Conservation (phyloP, 2,888 invertebrate genomes). For the Aphodius sticticus region DNA sequence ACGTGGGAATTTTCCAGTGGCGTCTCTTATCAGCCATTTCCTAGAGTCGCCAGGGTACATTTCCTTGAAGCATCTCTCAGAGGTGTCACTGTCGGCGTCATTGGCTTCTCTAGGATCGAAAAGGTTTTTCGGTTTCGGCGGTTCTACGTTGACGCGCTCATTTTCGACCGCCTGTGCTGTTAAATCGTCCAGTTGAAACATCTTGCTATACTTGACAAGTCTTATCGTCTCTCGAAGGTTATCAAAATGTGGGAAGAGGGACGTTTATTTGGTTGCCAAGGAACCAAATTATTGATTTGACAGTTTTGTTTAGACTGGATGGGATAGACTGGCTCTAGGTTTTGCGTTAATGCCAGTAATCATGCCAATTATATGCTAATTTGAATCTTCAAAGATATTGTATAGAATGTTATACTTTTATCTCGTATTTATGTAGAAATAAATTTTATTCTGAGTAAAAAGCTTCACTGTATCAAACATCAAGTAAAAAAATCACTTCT, state of each 20-base stretch:
- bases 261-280: neutral
- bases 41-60: slow-evolving; percentile 51
- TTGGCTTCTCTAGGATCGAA: slow-evolving; percentile 14
- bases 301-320: neutral
- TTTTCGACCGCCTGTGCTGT: neutral
- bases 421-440: too few relatives aligned
- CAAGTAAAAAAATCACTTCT: too few relatives aligned
- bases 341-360: too few relatives aligned
- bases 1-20: slow-evolving; percentile 40
- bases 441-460: too few relatives aligned
- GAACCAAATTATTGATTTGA: neutral
- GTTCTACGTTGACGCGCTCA: neutral
- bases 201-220: neutral
- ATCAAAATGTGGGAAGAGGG: neutral
- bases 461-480: too few relatives aligned
- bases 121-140: neutral
- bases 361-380: too few relatives aligned
- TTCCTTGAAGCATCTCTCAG: slow-evolving; percentile 52
- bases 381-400: too few relatives aligned
- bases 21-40: slow-evolving; percentile 54
- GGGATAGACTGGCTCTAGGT: too few relatives aligned
- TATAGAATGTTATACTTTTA: too few relatives aligned
- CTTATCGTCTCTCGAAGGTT: neutral
- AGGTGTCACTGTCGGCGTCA: slow-evolving; percentile 41
- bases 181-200: neutral